Base-by-base conservation (phyloP, 2,113 vertebrate genomes). In the Capra hircus region DNA sequence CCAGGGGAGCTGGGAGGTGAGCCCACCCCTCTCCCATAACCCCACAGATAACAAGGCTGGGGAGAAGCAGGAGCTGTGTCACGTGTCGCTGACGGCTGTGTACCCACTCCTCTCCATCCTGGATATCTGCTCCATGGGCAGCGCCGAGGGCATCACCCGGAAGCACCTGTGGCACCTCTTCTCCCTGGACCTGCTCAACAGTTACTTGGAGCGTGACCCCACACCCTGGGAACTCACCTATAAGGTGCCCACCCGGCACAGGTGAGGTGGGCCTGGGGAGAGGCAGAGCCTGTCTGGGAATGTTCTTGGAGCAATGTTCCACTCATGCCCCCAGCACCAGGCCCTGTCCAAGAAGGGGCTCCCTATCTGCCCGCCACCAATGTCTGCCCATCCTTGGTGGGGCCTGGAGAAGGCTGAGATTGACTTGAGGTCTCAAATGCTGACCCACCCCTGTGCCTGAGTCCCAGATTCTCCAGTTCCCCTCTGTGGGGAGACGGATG, bases 121-220 rank as follows among this genome's bases (percentile, higher is more conserved):
- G 14, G 99, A 99, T 27, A 98, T 97, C 21, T 99, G 98, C 28
- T 94, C 99, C 40, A 90, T 97, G 50, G 99, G 99, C 80, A 99
- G 99, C 2, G 96, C 98, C 0, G 88, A 97, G 1, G 97, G 98
- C 28, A 98, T 99, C 97, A 99, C 98, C 98, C 99, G 99, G 88
- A 55, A 97, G 48, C 99, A 99, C 33, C 98, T 99, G 16, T 99
- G 99, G 99, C 97, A 77, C 17, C 99, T 99, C 84, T 99, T 99
- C 86, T 99, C 99, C 90, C 97, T 99, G 97, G 99, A 99, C n/a
- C 96, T 30, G 10, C 97, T 99, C 95, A 99, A 99, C 84, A 89
- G 98, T 57, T 99, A 99, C 97, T 98, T 99, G 97, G 90, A 98
- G 13, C 98, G 55, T 16, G 99, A 98, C 71, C 99, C 99, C 0